phyloP scores from a whole-genome alignment of 2,888 invertebrate species.

The Agrypnus murinus region DNA sequence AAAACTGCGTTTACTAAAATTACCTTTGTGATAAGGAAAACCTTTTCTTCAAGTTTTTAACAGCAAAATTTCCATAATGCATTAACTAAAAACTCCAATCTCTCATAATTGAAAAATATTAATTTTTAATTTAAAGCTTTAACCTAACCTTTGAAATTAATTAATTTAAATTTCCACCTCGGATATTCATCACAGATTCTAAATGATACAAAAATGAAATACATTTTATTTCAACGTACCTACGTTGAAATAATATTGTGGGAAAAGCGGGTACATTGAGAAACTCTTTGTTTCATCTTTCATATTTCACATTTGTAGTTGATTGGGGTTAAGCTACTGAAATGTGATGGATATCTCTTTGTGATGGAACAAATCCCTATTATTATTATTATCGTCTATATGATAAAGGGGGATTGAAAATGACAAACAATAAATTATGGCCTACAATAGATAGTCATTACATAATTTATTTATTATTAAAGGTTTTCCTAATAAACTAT shows the following conservation, averaged over 20 bases:
- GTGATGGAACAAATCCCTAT: too few species aligned
- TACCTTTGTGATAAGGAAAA: not conserved
- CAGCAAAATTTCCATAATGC: conserved; percentile 3
- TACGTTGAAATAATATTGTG: too few species aligned
- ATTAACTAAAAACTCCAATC: conserved; percentile 15
- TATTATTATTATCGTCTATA: too few species aligned
- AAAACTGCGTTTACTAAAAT: not conserved
- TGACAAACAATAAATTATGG: too few species aligned
- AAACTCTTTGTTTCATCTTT: conserved; percentile 18
- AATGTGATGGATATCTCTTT: not conserved
- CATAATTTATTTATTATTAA: too few species aligned
- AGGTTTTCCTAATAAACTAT: too few species aligned
- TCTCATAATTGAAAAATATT: not conserved
- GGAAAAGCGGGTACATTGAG: not conserved
- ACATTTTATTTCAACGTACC: not conserved
- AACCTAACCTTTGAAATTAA: not conserved
- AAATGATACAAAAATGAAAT: not conserved
- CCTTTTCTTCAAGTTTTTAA: not conserved
- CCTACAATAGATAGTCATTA: too few species aligned
- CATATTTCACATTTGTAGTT: conserved; percentile 1
- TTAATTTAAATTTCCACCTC: not conserved
- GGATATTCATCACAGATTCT: not conserved
- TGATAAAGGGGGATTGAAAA: too few species aligned
- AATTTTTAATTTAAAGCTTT: not conserved
- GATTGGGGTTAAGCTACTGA: conserved; percentile 14